Evolutionary conservation across 2,113 vertebrate genomes (phyloP).

Genomic region (Psilopsiagon aurifrons): DNA sequence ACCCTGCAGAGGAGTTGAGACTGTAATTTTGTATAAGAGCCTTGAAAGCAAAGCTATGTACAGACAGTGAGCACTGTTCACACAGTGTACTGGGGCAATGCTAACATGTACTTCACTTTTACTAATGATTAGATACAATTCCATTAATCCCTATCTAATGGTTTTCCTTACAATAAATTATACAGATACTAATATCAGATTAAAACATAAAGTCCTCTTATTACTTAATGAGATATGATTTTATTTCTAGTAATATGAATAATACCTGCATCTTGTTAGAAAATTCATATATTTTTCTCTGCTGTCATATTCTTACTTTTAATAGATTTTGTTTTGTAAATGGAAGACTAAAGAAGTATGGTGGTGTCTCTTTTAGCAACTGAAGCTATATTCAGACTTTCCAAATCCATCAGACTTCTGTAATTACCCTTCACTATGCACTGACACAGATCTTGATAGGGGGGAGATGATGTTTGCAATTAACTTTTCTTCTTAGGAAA

Average conservation of each 20-base stretch:
- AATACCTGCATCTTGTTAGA: background rate
- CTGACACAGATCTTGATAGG: background rate
- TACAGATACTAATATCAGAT: background rate
- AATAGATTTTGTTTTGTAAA: background rate
- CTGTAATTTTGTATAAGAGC: background rate
- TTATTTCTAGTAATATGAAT: background rate
- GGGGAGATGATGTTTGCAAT: background rate
- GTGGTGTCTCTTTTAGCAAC: background rate
- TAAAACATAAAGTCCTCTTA: background rate
- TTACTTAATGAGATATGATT: background rate
- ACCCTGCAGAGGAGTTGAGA: background rate
- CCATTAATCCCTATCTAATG: background rate
- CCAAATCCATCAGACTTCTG: background rate
- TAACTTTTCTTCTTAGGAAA: background rate
- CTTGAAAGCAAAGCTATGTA: background rate
- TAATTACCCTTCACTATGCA: background rate
- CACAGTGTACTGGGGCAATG: background rate
- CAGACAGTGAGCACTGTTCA: background rate
- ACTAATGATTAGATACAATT: background rate
- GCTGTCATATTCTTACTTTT: background rate
- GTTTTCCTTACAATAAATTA: background rate
- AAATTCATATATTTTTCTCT: background rate
- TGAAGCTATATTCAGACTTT: background rate
- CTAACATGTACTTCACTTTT: background rate
- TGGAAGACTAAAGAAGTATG: background rate